These are phyloP conservation scores for Cydia fagiglandana DNA, from an alignment of 1,140 invertebrate species.

Conservation along the genomic window DNA sequence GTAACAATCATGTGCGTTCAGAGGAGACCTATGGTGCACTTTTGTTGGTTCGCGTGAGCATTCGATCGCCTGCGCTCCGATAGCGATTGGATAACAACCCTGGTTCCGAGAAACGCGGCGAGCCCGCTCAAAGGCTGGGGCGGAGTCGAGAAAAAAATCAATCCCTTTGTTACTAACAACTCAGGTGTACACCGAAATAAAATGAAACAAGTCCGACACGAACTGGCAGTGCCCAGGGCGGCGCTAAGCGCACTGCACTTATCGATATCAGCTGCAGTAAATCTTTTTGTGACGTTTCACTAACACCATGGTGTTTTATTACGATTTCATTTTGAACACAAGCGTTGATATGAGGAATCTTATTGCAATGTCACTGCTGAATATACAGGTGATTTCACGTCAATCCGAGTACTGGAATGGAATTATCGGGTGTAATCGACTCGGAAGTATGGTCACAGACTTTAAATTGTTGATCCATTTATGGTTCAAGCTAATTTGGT, in stretches of 20 bases:
- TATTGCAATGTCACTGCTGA: background rate
- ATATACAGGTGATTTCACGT: background rate
- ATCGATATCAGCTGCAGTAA: conserved; percentile 44
- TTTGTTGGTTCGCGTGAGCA: background rate
- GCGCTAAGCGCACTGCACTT: conserved; percentile 53
- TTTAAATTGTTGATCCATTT: too few species aligned
- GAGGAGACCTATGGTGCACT: background rate
- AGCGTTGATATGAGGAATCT: background rate
- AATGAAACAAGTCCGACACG: conserved; percentile 62
- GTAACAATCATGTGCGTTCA: background rate
- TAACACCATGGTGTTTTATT: background rate
- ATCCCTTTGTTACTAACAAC: conserved; percentile 75
- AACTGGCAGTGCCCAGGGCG: conserved; percentile 55
- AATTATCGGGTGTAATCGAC: too few species aligned
- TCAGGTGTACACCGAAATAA: conserved; percentile 69
- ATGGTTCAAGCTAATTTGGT: too few species aligned
- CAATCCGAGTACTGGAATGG: too few species aligned
- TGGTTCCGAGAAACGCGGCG: conserved; percentile 62
- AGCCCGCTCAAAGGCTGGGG: conserved; percentile 61
- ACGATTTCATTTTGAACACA: background rate
- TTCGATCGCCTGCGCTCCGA: background rate
- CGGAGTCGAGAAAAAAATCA: conserved; percentile 65
- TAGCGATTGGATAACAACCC: background rate
- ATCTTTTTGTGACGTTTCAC: background rate
- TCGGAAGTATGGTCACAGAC: too few species aligned